Evolutionary conservation across 1,140 invertebrate species (phyloP), one percentile per base, ranked within the genome.

Genomic region (Latrodectus geometricus): DNA sequence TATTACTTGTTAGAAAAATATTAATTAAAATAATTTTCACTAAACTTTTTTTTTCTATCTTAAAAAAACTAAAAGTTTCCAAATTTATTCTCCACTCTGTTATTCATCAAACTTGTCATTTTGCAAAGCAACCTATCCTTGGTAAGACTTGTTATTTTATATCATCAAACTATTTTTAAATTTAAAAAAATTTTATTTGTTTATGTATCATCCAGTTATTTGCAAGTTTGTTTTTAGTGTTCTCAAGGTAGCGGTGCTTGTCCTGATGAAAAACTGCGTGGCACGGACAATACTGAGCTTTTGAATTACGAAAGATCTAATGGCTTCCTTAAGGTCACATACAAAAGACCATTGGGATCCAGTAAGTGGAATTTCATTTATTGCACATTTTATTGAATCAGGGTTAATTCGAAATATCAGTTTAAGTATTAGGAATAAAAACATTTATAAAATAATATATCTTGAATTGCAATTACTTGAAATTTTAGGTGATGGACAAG

Each of bases 231-330:
- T 56, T 65, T n/a, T 9, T 54, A 86, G 83, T 87, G 83, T 73
- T 79, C 88, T 35, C 54, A 73, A 72, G 65, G 94, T 83, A 93
- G 92, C 17, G 96, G 96, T 0, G 95, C 96, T 7, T 98, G 97
- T 90, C 96, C 96, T 0, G 96, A 97, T 90, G 93, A 94, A 69
- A 92, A 94, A 23, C 92, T 97, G 0, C 95, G 96, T 0, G 96
- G 96, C 0, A 93, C 93, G 80, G 95, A 97, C 89, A 96, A 98
- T 90, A 95, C 94, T 0, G 91, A 93, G 14, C 61, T 89, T 20
- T 48, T 89, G 0, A 79, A 74, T 21, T 89, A 81, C 14, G 74
- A 83, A 15, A 82, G 78, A 48, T 56, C 56, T 56, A 82, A 89
- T 77, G 89, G 89, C 8, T 74, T 88, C 50, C 21, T 89, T 4